Conservation (phyloP, 2,113 vertebrate species). For the Hyla sarda region DNA sequence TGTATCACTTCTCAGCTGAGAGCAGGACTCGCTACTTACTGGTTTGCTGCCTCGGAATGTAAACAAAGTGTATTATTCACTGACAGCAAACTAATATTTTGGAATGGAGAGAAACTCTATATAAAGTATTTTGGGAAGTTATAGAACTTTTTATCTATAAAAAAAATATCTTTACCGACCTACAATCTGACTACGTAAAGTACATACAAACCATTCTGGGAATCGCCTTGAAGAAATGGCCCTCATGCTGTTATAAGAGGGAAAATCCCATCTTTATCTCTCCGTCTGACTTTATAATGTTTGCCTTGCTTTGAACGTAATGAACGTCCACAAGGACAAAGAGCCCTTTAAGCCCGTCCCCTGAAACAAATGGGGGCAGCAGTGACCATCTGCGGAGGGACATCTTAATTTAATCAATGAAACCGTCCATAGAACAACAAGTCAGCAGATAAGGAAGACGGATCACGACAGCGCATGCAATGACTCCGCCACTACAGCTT, state of each 20-base stretch:
- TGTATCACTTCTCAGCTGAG: no score
- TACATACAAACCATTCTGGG: no score
- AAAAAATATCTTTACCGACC: no score
- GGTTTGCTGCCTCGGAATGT: no score
- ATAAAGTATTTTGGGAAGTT: no score
- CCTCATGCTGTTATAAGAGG: not conserved
- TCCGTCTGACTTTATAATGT: not conserved
- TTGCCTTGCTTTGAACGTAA: conserved; percentile 49
- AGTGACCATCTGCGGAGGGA: conserved; percentile 44
- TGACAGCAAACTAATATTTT: no score
- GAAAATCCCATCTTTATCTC: conserved; percentile 47
- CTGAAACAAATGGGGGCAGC: conserved; percentile 27
- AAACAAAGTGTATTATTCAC: no score
- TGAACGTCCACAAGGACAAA: conserved; percentile 35
- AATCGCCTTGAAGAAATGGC: no score
- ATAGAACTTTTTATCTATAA: no score
- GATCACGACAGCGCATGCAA: conserved; percentile 13
- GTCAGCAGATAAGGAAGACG: conserved; percentile 42
- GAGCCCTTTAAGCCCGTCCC: not conserved
- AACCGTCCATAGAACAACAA: conserved; percentile 39
- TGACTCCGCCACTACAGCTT: not conserved
- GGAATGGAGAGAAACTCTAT: no score
- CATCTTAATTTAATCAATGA: conserved; percentile 52
- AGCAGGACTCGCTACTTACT: no score
- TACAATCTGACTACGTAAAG: not conserved